These are phyloP conservation scores for Cladopsammia gracilis DNA, from an alignment of 64 coral and sea anemone species.

Conservation along the genomic window DNA sequence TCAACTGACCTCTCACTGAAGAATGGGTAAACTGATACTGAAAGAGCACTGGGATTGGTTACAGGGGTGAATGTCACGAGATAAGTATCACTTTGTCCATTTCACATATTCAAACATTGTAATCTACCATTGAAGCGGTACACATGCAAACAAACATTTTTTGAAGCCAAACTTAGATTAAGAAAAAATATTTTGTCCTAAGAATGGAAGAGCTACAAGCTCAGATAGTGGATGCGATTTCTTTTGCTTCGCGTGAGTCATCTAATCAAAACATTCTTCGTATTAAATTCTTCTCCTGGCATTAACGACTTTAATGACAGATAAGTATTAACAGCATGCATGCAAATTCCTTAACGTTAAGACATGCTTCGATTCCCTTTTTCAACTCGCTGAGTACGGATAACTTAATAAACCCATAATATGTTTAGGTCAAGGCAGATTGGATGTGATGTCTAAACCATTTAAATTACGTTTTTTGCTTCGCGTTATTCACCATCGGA, in stretches of 20 bases:
- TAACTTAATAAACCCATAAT: not conserved
- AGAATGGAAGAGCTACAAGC: not conserved
- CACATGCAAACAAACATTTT: not conserved
- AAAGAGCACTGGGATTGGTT: conserved; percentile 31
- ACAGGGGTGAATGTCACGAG: not conserved
- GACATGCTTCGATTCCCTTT: conserved; percentile 28
- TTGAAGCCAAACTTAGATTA: not conserved
- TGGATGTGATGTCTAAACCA: conserved; percentile 19
- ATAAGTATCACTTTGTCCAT: not conserved
- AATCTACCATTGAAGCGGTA: not conserved
- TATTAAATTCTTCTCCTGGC: not conserved
- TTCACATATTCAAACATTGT: not conserved
- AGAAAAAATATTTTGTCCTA: not conserved
- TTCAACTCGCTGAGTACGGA: conserved; percentile 17
- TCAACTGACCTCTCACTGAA: not conserved
- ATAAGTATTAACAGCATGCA: conserved; percentile 24
- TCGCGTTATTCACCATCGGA: conserved; percentile 13
- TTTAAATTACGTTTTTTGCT: conserved; percentile 29
- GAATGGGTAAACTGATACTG: conserved; percentile 20
- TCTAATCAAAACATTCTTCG: conserved; percentile 8
- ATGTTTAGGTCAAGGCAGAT: conserved; percentile 1
- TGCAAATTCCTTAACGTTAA: conserved; percentile 18
- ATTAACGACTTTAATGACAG: not conserved
- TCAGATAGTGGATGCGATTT: conserved; percentile 1
- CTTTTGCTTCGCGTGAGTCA: conserved; percentile 18